Percentiles rank a stretch among this genome's conserved stretches.
These are phyloP conservation scores for Gasterosteus aculeatus DNA, from an alignment of 2,113 vertebrate species.

Conservation along the genomic window DNA sequence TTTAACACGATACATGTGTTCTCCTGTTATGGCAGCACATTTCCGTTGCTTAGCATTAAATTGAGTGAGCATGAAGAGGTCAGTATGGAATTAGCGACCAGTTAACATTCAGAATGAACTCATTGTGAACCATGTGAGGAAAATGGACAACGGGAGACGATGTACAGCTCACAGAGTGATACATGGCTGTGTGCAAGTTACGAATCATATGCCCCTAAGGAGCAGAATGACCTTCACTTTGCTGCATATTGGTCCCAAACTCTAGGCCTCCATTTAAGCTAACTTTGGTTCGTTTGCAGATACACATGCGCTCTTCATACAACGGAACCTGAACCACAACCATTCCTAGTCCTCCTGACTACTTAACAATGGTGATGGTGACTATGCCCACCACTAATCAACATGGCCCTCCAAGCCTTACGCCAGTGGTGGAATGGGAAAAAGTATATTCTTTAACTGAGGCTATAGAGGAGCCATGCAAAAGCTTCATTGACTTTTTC, in stretches of 20 bases:
- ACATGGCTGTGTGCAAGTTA: no score
- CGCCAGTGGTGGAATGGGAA: background rate
- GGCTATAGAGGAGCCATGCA: no score
- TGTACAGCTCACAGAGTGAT: background rate
- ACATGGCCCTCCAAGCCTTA: no score
- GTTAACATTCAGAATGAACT: slow-evolving; percentile 22
- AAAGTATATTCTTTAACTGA: no score
- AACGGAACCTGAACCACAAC: background rate
- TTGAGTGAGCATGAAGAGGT: background rate
- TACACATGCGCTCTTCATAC: background rate
- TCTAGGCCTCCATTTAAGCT: background rate
- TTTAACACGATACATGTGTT: background rate
- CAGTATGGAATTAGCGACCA: background rate
- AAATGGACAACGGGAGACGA: slow-evolving; percentile 9
- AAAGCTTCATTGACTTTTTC: no score
- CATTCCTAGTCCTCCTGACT: background rate
- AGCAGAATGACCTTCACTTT: background rate
- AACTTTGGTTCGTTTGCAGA: background rate
- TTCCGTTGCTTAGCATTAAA: background rate
- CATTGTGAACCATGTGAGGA: slow-evolving; percentile 1
- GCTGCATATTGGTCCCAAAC: background rate
- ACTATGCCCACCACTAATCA: background rate
- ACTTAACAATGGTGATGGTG: background rate
- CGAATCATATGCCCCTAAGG: background rate
- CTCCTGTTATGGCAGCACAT: background rate